These are phyloP conservation scores for Tachysurus fulvidraco DNA, from an alignment of 2,113 vertebrate species.

Conservation along the genomic window DNA sequence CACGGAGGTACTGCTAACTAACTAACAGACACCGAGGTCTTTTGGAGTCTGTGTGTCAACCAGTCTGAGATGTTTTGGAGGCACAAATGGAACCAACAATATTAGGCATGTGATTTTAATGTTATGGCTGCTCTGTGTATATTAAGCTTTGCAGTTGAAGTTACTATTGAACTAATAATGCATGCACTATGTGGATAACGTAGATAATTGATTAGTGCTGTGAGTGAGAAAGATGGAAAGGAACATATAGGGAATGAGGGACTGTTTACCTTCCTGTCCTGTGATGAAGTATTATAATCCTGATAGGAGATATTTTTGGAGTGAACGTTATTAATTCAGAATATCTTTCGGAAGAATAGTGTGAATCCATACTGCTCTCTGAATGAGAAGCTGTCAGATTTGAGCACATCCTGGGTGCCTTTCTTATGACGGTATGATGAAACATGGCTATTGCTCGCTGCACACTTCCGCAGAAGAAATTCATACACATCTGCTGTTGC, in stretches of 20 bases:
- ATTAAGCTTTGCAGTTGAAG: not conserved
- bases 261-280: not conserved
- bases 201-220: not conserved
- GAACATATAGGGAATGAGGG: not conserved
- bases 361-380: not conserved
- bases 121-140: not conserved
- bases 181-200: too few species aligned
- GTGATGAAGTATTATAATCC: not conserved
- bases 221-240: not conserved
- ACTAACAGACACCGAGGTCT: not conserved
- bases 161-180: too few species aligned
- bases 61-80: too few species aligned
- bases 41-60: not conserved
- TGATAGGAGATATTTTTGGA: not conserved
- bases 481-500: not conserved
- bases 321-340: not conserved
- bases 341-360: not conserved
- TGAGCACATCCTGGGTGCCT: not conserved
- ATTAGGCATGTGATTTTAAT: too few species aligned
- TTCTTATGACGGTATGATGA: not conserved
- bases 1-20: not conserved
- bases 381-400: not conserved
- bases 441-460: not conserved
- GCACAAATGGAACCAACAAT: too few species aligned
- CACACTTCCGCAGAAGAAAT: slow-evolving; percentile 3